phyloP scores from a whole-genome alignment of 2,113 vertebrate genomes.

The Brevimyrus niger region DNA sequence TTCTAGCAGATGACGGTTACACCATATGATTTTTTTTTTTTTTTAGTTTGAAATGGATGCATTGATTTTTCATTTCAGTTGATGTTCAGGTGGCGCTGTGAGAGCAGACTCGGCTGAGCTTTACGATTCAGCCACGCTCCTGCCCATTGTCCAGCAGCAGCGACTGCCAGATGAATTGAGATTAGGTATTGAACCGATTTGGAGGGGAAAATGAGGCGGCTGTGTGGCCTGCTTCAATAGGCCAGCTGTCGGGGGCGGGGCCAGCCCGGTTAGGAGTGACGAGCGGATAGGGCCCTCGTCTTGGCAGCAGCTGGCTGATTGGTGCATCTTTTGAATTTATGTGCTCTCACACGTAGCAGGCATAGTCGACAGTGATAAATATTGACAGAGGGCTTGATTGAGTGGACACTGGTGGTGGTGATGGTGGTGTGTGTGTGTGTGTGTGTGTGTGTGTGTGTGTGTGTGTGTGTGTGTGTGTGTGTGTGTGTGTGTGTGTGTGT shows the following conservation, averaged over 20 bases:
- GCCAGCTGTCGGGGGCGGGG: slow-evolving; percentile 18
- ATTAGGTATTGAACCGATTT: slow-evolving; percentile 25
- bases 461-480: too few species aligned
- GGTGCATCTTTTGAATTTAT: slow-evolving; percentile 21
- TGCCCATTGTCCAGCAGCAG: background rate
- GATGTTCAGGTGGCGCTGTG: background rate
- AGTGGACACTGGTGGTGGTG: slow-evolving; percentile 8
- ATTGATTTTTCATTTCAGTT: background rate
- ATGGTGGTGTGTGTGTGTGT: background rate
- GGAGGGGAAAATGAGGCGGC: slow-evolving; percentile 17
- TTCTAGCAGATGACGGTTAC: background rate
- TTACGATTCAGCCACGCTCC: background rate
- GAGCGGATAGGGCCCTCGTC: slow-evolving; percentile 13
- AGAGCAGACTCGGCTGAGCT: background rate
- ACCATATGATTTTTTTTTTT: background rate
- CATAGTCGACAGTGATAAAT: slow-evolving; percentile 17
- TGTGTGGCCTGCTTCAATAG: slow-evolving; percentile 21
- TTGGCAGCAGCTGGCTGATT: background rate
- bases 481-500: too few species aligned
- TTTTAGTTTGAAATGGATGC: background rate
- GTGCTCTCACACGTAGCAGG: slow-evolving; percentile 4
- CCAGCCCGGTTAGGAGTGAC: background rate
- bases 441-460: background rate
- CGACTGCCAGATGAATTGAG: slow-evolving; percentile 10
- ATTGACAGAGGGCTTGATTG: slow-evolving; percentile 22